These are phyloP conservation scores for Takifugu rubripes DNA, from an alignment of 2,797 vertebrate genomes.

Conservation along the genomic window DNA sequence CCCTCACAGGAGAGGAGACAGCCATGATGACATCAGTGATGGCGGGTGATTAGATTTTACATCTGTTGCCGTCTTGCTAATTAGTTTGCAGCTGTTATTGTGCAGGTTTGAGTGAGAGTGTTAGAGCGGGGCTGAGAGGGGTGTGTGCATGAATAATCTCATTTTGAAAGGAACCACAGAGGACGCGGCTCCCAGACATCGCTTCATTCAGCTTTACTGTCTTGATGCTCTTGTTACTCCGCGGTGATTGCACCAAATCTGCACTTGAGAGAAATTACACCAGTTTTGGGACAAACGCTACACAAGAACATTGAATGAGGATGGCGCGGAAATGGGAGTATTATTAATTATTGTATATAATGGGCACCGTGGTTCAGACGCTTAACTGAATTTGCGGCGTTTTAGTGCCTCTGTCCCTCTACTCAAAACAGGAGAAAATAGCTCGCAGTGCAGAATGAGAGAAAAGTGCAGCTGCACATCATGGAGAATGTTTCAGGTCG, in stretches of 20 bases:
- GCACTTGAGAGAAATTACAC: constrained; percentile 32
- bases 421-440: background rate
- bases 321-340: constrained; percentile 31
- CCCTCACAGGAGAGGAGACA: constrained; percentile 27
- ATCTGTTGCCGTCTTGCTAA: constrained; percentile 39
- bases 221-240: constrained; percentile 13
- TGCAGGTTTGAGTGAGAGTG: constrained; percentile 28
- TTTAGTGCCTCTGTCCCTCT: background rate
- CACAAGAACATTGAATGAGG: constrained; percentile 19
- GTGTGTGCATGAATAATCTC: constrained; percentile 8
- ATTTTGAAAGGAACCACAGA: constrained; percentile 17
- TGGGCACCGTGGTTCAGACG: background rate
- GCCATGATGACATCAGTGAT: constrained; percentile 48
- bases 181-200: constrained; percentile 7
- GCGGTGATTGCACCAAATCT: constrained; percentile 43
- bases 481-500: too few relatives aligned
- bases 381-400: background rate
- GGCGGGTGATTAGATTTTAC: constrained; percentile 56
- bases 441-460: too few relatives aligned
- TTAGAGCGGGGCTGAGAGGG: constrained; percentile 11
- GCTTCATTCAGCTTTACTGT: constrained; percentile 35
- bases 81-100: constrained; percentile 24
- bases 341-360: constrained; percentile 26
- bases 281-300: constrained; percentile 27
- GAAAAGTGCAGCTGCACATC: too few relatives aligned